Evolutionary conservation across 2,113 vertebrate genomes (phyloP), one percentile per base, ranked within the genome.

Genomic region (Spermophilus dauricus): DNA sequence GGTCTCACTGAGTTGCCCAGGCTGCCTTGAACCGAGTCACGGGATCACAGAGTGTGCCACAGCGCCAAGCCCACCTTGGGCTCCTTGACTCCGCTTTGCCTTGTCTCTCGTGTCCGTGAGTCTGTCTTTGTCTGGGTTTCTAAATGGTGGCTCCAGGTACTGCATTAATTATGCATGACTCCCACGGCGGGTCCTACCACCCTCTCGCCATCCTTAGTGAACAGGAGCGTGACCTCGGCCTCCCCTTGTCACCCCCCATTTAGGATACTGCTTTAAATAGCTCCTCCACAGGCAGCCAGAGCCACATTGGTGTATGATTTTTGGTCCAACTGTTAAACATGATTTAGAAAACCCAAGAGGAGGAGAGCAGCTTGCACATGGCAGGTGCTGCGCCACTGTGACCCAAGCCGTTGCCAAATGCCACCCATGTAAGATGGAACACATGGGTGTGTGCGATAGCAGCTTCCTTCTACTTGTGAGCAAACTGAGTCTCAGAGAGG

Each of bases 361-460:
- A 61, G 76, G 61, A 37, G 81, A 8, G 16, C 24, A 2, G 56
- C 16, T 28, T 22, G 56, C 26, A 14, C n/a, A 24, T 8, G 2
- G 45, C 11, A 1, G 56, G 30, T 1, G 13, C 14, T 0, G 11
- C 0, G 2, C 28, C 22, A 12, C 69, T 8, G 0, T 30, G 39
- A 30, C 32, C 2, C 3, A 16, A 26, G 56, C 26, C 32, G 2
- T 9, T 3, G 32, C 83, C 45, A 17, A 18, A 63, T 4, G 10
- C 94, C 20, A 9, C 73, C 42, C 2, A 11, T 63, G 61, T 8
- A 4, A 26, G 24, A 11, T 10, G 24, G 61, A 9, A 24, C 24
- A 8, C 9, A 26, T 28, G 61, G 61, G 61, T 63, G 1, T 39
- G 24, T 4, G 11, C 18, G 7, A 12, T 6, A 16, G 5, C 20